Base-by-base conservation (phyloP, 2,797 vertebrate species). In the Morus bassanus region DNA sequence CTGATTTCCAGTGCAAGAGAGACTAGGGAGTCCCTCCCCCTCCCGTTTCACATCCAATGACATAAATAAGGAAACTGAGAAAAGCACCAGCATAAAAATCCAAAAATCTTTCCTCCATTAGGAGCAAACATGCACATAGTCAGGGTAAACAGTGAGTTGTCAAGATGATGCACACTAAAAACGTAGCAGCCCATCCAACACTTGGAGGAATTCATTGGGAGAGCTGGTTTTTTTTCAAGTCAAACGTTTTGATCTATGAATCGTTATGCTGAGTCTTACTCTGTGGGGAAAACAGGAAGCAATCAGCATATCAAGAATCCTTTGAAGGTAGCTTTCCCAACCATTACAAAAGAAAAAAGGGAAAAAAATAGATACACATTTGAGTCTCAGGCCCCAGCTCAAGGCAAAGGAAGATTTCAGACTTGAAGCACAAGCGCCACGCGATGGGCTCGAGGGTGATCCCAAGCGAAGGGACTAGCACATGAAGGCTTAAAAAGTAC, bases 261-360 rank as follows among this genome's bases (percentile, higher is more conserved):
- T 85, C 85, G 94, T 93, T 95, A 69, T 27, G 51, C 82, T 35
- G 60, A 84, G 69, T 35, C 60, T 3, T 7, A 22, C 50, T 84
- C 94, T 7, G 0, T 21, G 63, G 93, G 93, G 89, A 85, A 59
- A 85, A 72, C 0, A 2, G 68, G 82, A 50, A 79, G 48, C 59
- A 11, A 83, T 43, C n/a, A 19, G 84, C 65, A 35, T 1, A 18
- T 48, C 45, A 53, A 90, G 82, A 70, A 77, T 18, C 39, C 69
- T 96, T 94, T 96, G 91, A 94, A 95, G 85, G 73, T 19, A 23
- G 39, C 50, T 84, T 94, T 72, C 37, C 65, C 35, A 57, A 53
- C 31, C 18, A 39, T 65, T 57, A 54, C 50, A 87, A 81, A 70
- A 57, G 56, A 28, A 54, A 93, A 69, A 61, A 5, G 12, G 6